Conservation (phyloP, 1,140 invertebrate species). For the Hyposmocoma kahamanoa region DNA sequence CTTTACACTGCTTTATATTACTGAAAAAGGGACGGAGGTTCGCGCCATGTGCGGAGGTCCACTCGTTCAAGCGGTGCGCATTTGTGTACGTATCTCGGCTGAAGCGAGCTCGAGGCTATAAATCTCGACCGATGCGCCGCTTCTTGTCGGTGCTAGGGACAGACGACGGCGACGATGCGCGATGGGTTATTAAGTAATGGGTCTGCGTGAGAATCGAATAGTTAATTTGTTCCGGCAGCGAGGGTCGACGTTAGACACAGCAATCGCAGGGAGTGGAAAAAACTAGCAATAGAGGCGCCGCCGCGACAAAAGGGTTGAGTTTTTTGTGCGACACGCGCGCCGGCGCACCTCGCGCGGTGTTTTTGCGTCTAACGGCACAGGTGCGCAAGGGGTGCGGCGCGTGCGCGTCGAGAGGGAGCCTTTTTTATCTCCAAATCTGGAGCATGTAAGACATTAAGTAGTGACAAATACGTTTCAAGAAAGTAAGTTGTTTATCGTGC, state of each 20-base stretch:
- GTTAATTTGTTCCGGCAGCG: conserved; percentile 32
- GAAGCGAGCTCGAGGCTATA: not conserved
- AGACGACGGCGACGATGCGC: not conserved
- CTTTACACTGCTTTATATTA: conserved; percentile 51
- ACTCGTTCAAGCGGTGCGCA: too few relatives aligned
- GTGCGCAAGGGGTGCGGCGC: not conserved
- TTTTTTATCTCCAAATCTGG: conserved; percentile 6
- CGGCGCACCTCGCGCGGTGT: conserved; percentile 24
- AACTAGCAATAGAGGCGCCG: conserved; percentile 24
- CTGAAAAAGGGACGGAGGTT: conserved; percentile 45
- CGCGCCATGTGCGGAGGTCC: conserved; percentile 26
- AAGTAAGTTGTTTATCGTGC: too few relatives aligned
- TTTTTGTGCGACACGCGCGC: conserved; percentile 22
- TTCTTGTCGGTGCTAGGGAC: too few relatives aligned
- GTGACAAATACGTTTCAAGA: too few relatives aligned
- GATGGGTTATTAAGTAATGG: conserved; percentile 7
- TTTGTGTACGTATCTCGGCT: not conserved
- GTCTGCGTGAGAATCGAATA: conserved; percentile 33
- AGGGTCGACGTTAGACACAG: conserved; percentile 29
- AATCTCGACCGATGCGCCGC: not conserved
- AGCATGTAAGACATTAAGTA: too few relatives aligned
- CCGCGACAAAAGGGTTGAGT: conserved; percentile 26
- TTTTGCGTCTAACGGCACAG: conserved; percentile 22
- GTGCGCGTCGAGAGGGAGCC: conserved; percentile 1
- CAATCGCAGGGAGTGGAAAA: conserved; percentile 23